A percentile compares a stretch with the other conserved stretches of the same genome.
Conservation (phyloP, 2,797 vertebrate genomes). For the Dipus sagitta region DNA sequence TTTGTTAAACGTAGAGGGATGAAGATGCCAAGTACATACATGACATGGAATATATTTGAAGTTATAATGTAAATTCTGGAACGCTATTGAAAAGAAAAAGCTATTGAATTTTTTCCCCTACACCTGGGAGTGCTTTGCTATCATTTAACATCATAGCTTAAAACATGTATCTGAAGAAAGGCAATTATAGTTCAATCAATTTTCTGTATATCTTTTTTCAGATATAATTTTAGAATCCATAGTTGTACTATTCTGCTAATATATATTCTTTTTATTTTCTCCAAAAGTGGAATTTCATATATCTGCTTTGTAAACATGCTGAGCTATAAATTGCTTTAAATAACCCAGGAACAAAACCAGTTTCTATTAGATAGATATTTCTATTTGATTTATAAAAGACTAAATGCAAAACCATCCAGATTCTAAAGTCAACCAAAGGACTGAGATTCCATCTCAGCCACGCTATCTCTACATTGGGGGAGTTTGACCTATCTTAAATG, state of each 20-base stretch:
- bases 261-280: slow-evolving; percentile 44
- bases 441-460: background rate
- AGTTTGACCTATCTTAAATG: background rate
- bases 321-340: slow-evolving; percentile 16
- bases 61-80: slow-evolving; percentile 73
- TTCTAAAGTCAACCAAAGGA: background rate
- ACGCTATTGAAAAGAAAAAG: slow-evolving; percentile 60
- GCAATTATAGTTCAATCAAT: background rate
- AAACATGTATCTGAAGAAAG: slow-evolving; percentile 80
- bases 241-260: slow-evolving; percentile 40
- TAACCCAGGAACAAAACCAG: slow-evolving; percentile 44
- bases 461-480: background rate
- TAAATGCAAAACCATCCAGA: slow-evolving; percentile 8
- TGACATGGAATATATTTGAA: slow-evolving; percentile 72
- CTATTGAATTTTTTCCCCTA: slow-evolving; percentile 26
- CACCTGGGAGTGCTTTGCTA: background rate
- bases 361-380: slow-evolving; percentile 24
- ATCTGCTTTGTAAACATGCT: slow-evolving; percentile 28
- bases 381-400: background rate
- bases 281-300: slow-evolving; percentile 50
- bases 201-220: slow-evolving; percentile 48
- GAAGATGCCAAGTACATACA: slow-evolving; percentile 66
- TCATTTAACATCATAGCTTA: slow-evolving; percentile 70
- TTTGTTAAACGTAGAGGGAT: slow-evolving; percentile 32
- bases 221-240: background rate